phyloP scores from a whole-genome alignment of 2,797 vertebrate genomes.

The Discoglossus pictus region DNA sequence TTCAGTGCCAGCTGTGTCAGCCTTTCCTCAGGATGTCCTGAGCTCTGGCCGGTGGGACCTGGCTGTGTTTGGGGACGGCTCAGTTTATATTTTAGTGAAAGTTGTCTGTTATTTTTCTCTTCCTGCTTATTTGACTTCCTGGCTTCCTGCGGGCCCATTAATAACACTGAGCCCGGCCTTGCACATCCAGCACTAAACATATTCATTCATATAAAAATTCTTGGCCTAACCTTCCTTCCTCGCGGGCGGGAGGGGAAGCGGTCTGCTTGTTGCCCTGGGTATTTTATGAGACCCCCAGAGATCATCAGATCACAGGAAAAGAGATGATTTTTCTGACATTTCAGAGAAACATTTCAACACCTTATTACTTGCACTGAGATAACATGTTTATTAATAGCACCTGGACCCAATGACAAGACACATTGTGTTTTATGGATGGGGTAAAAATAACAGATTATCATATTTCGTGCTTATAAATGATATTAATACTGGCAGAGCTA shows the following conservation, averaged over 20 bases:
- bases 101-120: conserved; percentile 16
- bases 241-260: conserved; percentile 25
- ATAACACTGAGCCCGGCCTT: conserved; percentile 4
- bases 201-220: conserved; percentile 47
- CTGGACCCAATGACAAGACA: conserved; percentile 8
- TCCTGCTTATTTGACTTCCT: conserved; percentile 31
- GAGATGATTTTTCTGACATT: conserved; percentile 10
- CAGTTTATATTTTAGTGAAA: conserved; percentile 35
- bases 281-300: conserved; percentile 26
- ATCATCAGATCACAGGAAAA: conserved; percentile 30
- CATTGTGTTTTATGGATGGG: conserved; percentile 3
- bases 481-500: no score
- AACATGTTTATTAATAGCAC: conserved; percentile 12
- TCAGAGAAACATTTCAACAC: conserved; percentile 33
- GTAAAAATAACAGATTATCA: no score
- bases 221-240: conserved; percentile 36
- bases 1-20: conserved; percentile 12
- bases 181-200: conserved; percentile 18
- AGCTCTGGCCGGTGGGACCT: not conserved
- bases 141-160: conserved; percentile 33
- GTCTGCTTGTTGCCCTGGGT: conserved; percentile 30
- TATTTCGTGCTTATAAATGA: no score
- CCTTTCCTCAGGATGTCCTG: conserved; percentile 43
- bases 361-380: conserved; percentile 13
- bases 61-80: not conserved